Base-by-base conservation (phyloP, 2,797 vertebrate species). In the Eidolon dupreanum region DNA sequence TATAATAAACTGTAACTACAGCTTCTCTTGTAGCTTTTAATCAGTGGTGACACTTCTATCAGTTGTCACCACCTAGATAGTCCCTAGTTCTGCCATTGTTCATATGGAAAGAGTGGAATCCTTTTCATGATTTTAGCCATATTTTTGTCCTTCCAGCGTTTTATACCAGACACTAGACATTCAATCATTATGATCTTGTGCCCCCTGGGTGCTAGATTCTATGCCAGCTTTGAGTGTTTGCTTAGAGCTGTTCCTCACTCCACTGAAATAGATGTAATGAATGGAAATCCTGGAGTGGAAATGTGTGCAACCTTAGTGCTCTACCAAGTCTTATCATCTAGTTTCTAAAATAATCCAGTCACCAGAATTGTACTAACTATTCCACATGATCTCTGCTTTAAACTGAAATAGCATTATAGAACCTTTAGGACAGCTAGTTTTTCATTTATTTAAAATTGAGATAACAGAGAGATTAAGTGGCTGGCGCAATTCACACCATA, bases 11-110 rank as follows among this genome's bases (percentile, higher is more conserved):
- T 51, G 2, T 20, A 51, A 41, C 17, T 41, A 1, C 24, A 53
- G 55, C 22, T 74, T 68, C 49, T 87, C 73, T 43, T 85, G 7
- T 53, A 55, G 77, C 73, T 88, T 97, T 83, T 88, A 65, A 41
- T 61, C 63, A 11, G 0, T n/a, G 78, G 7, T 57, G 73, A 85
- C 73, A 26, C 88, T 88, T 90, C 79, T 85, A 3, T 79, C 73
- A 19, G 28, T 88, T 57, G 38, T 75, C 77, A 51, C 77, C 31
- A 19, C 46, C 38, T 66, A 70, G 38, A 31, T 68, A 71, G n/a
- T 55, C 46, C 86, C 53, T 2, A 26, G 46, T 89, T 75, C 83
- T 91, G 63, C 33, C 41, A 46, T 61, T 91, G 85, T 26, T 36
- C 43, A 10, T 22, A 24, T n/a, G 51, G 59, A 61, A 82, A 82